Percentiles rank a stretch among this genome's conserved stretches.
Evolutionary conservation across 35 echinoderm and acorn worm genomes (phyloP).

Genomic region (Patiria miniata): DNA sequence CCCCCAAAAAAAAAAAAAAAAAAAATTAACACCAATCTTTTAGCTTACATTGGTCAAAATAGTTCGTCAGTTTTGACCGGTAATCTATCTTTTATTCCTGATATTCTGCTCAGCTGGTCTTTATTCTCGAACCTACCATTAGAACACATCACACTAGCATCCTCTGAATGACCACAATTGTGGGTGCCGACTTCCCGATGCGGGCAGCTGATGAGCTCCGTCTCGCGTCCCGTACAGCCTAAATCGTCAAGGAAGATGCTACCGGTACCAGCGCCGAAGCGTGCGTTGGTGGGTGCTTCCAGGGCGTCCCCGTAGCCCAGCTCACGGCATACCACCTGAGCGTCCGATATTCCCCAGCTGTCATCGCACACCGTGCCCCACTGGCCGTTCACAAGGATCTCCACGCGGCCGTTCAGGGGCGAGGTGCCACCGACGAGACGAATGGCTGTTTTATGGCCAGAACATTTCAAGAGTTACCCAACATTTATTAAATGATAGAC

Average conservation of each 20-base stretch:
- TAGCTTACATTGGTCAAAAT: no score
- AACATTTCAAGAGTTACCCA: not conserved
- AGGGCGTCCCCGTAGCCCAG: slow-evolving; percentile 24
- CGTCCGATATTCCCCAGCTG: slow-evolving; percentile 39
- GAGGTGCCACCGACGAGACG: not conserved
- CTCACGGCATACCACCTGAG: slow-evolving; percentile 38
- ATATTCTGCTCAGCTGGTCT: not conserved
- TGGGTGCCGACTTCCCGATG: not conserved
- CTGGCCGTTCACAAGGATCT: slow-evolving; percentile 8
- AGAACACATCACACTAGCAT: slow-evolving; percentile 36
- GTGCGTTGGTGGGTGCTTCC: not conserved
- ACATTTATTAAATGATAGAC: not conserved
- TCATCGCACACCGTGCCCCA: slow-evolving; percentile 59
- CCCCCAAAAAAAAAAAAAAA: no score
- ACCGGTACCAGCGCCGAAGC: slow-evolving; percentile 35
- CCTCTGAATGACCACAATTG: slow-evolving; percentile 31
- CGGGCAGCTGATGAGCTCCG: not conserved
- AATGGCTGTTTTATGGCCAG: not conserved
- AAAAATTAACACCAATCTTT: no score
- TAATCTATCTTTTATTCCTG: not conserved
- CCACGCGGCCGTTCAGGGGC: slow-evolving; percentile 31
- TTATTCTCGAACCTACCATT: not conserved
- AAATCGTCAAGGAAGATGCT: slow-evolving; percentile 28
- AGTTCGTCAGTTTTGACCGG: slow-evolving; percentile 6
- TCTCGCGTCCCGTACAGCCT: not conserved